phyloP scores from a whole-genome alignment of 2,113 vertebrate species.

The Phylloscopus whistleri region DNA sequence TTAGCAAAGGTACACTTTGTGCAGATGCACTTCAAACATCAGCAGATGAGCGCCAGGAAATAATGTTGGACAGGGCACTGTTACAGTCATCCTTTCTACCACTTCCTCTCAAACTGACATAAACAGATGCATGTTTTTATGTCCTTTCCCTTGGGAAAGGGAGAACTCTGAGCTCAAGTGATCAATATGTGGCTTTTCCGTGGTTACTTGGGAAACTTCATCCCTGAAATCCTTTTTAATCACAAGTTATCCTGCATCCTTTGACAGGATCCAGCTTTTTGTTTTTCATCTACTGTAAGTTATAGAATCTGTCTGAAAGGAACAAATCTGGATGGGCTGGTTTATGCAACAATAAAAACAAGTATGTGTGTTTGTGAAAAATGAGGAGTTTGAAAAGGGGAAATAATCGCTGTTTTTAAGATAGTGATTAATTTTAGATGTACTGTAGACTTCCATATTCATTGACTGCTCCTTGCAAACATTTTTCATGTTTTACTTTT shows the following conservation, averaged over 20 bases:
- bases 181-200: slow-evolving; percentile 5
- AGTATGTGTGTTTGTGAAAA: not conserved
- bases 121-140: slow-evolving; percentile 19
- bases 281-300: not conserved
- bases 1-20: not conserved
- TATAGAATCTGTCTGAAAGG: not conserved
- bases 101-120: slow-evolving; percentile 12
- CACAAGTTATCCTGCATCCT: not conserved
- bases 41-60: not conserved
- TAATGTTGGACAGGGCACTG: not conserved
- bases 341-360: not conserved
- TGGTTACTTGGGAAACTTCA: not conserved
- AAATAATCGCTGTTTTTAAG: not conserved
- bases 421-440: not conserved
- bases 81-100: not conserved
- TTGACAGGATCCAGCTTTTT: not conserved
- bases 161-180: not conserved
- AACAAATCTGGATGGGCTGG: not conserved
- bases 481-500: not conserved
- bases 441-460: not conserved
- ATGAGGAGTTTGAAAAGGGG: not conserved
- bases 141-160: slow-evolving; percentile 29
- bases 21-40: not conserved
- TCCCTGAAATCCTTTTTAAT: slow-evolving; percentile 12
- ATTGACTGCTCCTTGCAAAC: not conserved